Percentiles rank a stretch among this genome's conserved stretches.
phyloP scores from a whole-genome alignment of 2,888 invertebrate genomes.

The Crocallis elinguaria region DNA sequence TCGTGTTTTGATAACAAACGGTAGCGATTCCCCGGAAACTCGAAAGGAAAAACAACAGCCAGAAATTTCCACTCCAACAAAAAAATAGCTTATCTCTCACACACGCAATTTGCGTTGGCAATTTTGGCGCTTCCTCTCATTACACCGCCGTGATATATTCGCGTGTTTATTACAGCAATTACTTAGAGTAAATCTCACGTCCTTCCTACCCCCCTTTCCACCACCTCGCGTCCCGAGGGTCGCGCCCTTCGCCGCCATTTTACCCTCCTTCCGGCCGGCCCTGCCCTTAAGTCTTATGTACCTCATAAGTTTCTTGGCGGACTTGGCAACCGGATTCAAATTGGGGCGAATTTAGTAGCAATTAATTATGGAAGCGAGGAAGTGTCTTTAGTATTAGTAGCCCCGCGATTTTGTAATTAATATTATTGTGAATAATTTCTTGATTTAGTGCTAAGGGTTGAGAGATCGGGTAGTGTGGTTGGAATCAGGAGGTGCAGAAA shows the following conservation, averaged over 20 bases:
- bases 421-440: conserved; percentile 68
- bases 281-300: conserved; percentile 85
- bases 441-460: conserved; percentile 59
- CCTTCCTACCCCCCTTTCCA: conserved; percentile 76
- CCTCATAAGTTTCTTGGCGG: conserved; percentile 84
- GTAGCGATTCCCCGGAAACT: conserved; percentile 2
- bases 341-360: conserved; percentile 85
- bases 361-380: conserved; percentile 82
- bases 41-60: conserved; percentile 51
- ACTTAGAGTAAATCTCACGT: conserved; percentile 86
- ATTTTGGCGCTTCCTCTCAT: conserved; percentile 83
- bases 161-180: conserved; percentile 86
- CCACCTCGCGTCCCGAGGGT: conserved; percentile 67
- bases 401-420: conserved; percentile 75
- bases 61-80: conserved; percentile 49
- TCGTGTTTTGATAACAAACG: conserved; percentile 1
- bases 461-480: conserved; percentile 30
- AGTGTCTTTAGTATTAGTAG: conserved; percentile 72
- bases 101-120: conserved; percentile 84
- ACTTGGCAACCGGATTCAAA: conserved; percentile 84
- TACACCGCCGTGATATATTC: conserved; percentile 84
- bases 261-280: conserved; percentile 82
- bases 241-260: conserved; percentile 80
- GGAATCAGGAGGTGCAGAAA: conserved; percentile 30
- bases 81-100: conserved; percentile 83